phyloP scores from a whole-genome alignment of 2,888 invertebrate genomes.

The Phasia obesa region DNA sequence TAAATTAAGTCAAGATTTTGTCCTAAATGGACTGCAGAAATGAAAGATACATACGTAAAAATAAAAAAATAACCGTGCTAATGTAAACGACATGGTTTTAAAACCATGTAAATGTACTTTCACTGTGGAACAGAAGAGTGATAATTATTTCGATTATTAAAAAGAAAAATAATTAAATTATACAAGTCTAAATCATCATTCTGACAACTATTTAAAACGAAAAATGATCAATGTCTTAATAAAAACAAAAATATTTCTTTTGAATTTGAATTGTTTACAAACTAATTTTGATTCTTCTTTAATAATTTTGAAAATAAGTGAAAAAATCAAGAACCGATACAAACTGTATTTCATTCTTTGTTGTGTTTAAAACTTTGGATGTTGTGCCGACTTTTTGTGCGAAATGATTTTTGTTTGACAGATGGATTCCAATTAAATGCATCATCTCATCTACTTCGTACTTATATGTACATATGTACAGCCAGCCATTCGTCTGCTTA shows the following conservation, averaged over 20 bases:
- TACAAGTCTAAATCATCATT: neutral
- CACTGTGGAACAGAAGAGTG: no score
- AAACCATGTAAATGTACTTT: no score
- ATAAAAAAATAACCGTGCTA: no score
- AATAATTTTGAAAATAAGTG: constrained; percentile 2
- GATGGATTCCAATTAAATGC: constrained; percentile 67
- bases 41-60: no score
- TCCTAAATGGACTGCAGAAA: no score
- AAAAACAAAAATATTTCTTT: constrained; percentile 55
- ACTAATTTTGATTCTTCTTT: constrained; percentile 40
- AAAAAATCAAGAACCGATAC: neutral
- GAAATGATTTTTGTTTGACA: constrained; percentile 74
- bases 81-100: no score
- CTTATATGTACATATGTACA: no score
- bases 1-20: no score
- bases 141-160: no score
- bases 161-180: neutral
- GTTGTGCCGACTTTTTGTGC: constrained; percentile 69
- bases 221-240: constrained; percentile 35
- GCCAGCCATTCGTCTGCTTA: constrained; percentile 33
- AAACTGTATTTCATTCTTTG: constrained; percentile 8
- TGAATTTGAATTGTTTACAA: constrained; percentile 67
- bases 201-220: neutral
- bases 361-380: constrained; percentile 59
- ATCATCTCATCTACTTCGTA: constrained; percentile 32